Percentiles rank a stretch among this genome's conserved stretches.
These are phyloP conservation scores for Heliconius aoede DNA, from an alignment of 2,888 invertebrate species.

Conservation along the genomic window DNA sequence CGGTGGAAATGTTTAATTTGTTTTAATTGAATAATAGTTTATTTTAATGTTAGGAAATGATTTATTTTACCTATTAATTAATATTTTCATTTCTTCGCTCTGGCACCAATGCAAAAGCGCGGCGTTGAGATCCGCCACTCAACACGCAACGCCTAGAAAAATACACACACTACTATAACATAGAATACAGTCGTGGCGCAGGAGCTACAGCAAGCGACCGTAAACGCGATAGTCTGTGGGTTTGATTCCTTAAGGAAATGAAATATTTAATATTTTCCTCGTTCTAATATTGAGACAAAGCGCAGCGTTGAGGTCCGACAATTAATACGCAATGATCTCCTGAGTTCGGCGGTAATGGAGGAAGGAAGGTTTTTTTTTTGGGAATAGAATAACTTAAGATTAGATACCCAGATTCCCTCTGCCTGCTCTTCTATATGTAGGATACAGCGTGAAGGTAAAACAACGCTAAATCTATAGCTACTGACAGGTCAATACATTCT, in stretches of 20 bases:
- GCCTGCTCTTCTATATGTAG: not conserved
- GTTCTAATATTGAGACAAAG: not conserved
- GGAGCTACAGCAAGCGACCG: not conserved
- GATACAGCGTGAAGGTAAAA: not conserved
- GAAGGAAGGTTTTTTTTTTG: not conserved
- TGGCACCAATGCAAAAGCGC: too few species aligned
- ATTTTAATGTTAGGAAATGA: not conserved
- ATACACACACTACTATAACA: too few species aligned
- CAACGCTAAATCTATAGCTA: not conserved
- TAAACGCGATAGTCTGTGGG: not conserved
- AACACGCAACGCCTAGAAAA: too few species aligned
- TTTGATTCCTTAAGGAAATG: not conserved
- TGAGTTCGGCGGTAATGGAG: too few species aligned
- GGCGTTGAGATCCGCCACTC: too few species aligned
- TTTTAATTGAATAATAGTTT: slow-evolving; percentile 31
- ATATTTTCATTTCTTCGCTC: too few species aligned
- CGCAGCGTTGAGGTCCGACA: not conserved
- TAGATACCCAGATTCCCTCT: not conserved
- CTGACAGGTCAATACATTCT: slow-evolving; percentile 10
- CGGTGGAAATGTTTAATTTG: slow-evolving; percentile 37
- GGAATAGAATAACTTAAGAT: not conserved
- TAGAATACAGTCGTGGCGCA: not conserved
- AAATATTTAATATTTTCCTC: not conserved
- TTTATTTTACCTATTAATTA: too few species aligned
- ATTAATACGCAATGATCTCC: not conserved